Conservation (phyloP, 2,113 vertebrate species). For the Mastomys natalensis region DNA sequence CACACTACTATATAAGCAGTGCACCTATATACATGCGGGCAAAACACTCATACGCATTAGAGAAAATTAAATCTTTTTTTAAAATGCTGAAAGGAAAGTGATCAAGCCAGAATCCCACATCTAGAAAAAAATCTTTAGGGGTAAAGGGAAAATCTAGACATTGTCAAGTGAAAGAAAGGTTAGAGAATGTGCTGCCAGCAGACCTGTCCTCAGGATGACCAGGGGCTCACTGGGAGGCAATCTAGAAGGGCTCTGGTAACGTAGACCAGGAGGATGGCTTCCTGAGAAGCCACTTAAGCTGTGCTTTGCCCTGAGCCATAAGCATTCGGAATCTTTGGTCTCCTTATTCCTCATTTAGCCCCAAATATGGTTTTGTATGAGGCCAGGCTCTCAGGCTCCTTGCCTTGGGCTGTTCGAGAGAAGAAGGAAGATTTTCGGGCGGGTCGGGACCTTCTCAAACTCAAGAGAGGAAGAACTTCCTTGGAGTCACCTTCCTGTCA, state of each 20-base stretch:
- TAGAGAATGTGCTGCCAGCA: too few relatives aligned
- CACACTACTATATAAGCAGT: too few relatives aligned
- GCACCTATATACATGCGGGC: not conserved
- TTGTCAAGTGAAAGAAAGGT: not conserved
- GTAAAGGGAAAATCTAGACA: not conserved
- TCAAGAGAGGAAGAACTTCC: constrained; percentile 73
- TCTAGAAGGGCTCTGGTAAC: not conserved
- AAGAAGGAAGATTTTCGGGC: constrained; percentile 86
- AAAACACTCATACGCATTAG: not conserved
- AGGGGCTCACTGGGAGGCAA: not conserved
- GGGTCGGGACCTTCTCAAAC: constrained; percentile 82
- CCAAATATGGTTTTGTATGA: constrained; percentile 87
- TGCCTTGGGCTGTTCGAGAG: constrained; percentile 86
- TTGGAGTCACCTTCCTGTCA: too few relatives aligned
- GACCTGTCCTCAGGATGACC: not conserved
- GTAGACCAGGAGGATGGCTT: constrained; percentile 77
- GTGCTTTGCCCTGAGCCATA: constrained; percentile 85
- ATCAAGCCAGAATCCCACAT: not conserved
- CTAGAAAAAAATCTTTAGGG: not conserved
- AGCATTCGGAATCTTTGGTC: constrained; percentile 90
- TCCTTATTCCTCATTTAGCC: constrained; percentile 84
- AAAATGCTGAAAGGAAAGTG: not conserved
- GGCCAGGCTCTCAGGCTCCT: constrained; percentile 84
- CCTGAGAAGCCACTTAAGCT: constrained; percentile 80
- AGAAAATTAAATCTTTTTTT: not conserved